Conservation (phyloP, 2,888 invertebrate genomes). For the Eupeodes luniger region DNA sequence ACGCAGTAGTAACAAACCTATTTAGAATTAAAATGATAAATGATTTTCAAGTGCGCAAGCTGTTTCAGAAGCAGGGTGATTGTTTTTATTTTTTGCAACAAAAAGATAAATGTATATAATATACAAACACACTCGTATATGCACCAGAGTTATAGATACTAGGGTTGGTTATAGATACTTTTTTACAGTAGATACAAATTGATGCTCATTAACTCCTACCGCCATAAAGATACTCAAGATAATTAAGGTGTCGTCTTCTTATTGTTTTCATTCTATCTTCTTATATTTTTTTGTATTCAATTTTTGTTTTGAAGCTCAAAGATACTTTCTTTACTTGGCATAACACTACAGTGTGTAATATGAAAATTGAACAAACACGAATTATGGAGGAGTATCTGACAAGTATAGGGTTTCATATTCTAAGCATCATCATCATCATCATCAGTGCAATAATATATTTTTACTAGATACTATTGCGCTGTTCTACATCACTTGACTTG, state of each 20-base stretch:
- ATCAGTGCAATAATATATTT: conserved; percentile 6
- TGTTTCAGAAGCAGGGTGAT: conserved; percentile 55
- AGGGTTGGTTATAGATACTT: background rate
- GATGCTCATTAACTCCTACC: conserved; percentile 70
- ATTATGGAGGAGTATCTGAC: conserved; percentile 44
- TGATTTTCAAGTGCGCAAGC: conserved; percentile 71
- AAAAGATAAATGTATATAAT: background rate
- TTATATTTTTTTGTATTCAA: background rate
- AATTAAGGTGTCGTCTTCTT: conserved; percentile 69
- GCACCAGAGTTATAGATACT: background rate
- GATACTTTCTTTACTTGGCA: no score
- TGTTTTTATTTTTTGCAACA: conserved; percentile 37
- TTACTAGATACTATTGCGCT: conserved; percentile 29
- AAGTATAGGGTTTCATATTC: conserved; percentile 43
- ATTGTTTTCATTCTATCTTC: conserved; percentile 47
- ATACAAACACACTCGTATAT: background rate
- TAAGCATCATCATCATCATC: background rate
- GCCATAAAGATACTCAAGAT: conserved; percentile 54
- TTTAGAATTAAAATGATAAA: conserved; percentile 74
- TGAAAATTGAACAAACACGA: conserved; percentile 69
- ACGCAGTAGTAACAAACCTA: conserved; percentile 44
- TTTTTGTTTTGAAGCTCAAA: conserved; percentile 6
- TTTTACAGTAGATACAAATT: conserved; percentile 63
- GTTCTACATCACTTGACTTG: conserved; percentile 42
- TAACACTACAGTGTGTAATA: background rate